A percentile compares a stretch with the other conserved stretches of the same genome.
Evolutionary conservation across 2,888 invertebrate genomes (phyloP).

Genomic region (Drosophila gaucha): DNA sequence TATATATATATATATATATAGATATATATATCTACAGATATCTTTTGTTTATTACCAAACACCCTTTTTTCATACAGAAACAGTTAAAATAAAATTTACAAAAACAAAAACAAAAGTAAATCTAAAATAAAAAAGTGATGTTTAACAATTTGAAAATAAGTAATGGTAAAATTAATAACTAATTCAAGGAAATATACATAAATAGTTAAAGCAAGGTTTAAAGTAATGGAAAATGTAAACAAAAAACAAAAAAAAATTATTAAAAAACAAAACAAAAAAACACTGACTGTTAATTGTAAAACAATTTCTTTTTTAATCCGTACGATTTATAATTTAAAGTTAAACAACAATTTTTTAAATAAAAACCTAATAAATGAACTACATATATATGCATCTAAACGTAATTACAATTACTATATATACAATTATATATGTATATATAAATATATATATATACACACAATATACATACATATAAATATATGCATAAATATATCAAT

Average conservation of each 20-base stretch:
- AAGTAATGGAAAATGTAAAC: constrained; percentile 70
- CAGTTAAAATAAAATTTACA: constrained; percentile 40
- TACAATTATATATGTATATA: constrained; percentile 70
- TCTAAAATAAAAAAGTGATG: constrained; percentile 45
- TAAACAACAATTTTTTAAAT: constrained; percentile 62
- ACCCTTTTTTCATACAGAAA: constrained; percentile 44
- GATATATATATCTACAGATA: constrained; percentile 12
- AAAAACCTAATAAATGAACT: constrained; percentile 69
- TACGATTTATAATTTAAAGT: constrained; percentile 70
- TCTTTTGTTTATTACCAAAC: constrained; percentile 43
- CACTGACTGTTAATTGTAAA: constrained; percentile 85
- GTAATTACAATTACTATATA: constrained; percentile 73
- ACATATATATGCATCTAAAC: constrained; percentile 77
- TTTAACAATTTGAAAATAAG: constrained; percentile 64
- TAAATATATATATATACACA: constrained; percentile 50
- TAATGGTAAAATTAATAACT: constrained; percentile 69
- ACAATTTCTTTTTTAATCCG: constrained; percentile 81
- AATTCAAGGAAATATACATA: constrained; percentile 67
- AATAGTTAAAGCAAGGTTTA: constrained; percentile 68
- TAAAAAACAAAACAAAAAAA: constrained; percentile 77
- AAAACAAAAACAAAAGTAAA: constrained; percentile 40
- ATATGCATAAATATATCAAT: constrained; percentile 76
- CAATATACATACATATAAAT: constrained; percentile 71
- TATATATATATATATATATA: not conserved
- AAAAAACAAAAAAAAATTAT: constrained; percentile 58